Evolutionary conservation across 2,888 invertebrate genomes (phyloP).

Genomic region (Xestia sexstrigata): DNA sequence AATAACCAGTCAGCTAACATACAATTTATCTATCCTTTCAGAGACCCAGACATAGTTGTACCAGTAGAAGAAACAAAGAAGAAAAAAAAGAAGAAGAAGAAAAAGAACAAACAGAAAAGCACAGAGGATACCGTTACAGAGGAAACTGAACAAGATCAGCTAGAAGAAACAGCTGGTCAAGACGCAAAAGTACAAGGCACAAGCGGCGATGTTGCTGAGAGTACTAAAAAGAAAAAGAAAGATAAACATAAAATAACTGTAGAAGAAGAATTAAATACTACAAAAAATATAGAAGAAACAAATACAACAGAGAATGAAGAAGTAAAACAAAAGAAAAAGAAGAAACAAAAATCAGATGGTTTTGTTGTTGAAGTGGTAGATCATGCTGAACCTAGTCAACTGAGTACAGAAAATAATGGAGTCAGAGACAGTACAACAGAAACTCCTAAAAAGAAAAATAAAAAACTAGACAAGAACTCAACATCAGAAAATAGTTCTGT

Average conservation of each 20-base stretch:
- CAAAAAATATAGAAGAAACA: conserved; percentile 20
- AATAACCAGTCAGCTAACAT: too few relatives aligned
- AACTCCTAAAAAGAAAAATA: conserved; percentile 56
- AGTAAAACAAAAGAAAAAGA: conserved; percentile 69
- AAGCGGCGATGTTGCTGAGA: conserved; percentile 31
- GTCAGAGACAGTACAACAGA: background rate
- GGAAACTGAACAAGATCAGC: conserved; percentile 29
- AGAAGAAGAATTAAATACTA: conserved; percentile 15
- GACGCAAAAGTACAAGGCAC: conserved; percentile 33
- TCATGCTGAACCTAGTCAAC: conserved; percentile 73
- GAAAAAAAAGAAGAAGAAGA: conserved; percentile 85
- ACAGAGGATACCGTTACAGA: conserved; percentile 42
- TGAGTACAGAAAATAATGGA: conserved; percentile 53
- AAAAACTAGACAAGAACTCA: conserved; percentile 15
- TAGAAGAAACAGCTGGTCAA: conserved; percentile 35
- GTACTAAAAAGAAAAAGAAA: conserved; percentile 55
- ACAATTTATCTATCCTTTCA: conserved; percentile 46
- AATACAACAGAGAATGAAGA: conserved; percentile 38
- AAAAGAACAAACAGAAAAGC: conserved; percentile 75
- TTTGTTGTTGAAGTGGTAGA: conserved; percentile 74
- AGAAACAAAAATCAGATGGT: conserved; percentile 68
- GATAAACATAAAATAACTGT: conserved; percentile 43
- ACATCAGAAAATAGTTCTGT: background rate
- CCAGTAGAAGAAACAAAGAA: conserved; percentile 79
- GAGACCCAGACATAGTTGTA: conserved; percentile 82